A percentile compares a stretch with the other conserved stretches of the same genome.
phyloP scores from a whole-genome alignment of 2,888 invertebrate species.

The Sarcophaga variegata region DNA sequence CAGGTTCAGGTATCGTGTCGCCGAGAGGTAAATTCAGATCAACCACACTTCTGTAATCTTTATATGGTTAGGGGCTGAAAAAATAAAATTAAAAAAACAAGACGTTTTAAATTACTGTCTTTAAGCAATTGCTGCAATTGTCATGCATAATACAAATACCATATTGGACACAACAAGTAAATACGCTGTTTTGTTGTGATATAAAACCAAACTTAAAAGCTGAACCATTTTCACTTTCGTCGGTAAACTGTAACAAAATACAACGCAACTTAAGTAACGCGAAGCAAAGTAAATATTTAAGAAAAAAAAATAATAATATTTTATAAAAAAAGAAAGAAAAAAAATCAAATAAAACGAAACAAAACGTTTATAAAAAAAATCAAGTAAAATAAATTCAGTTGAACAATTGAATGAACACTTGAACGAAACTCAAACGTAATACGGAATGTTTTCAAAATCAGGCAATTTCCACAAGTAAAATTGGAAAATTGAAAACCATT shows the following conservation, averaged over 20 bases:
- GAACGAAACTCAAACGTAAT: conserved; percentile 2
- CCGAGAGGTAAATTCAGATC: too few relatives aligned
- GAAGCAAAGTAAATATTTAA: neutral
- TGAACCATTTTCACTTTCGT: conserved; percentile 78
- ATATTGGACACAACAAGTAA: conserved; percentile 5
- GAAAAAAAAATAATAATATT: neutral
- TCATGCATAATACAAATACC: neutral
- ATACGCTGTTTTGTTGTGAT: conserved; percentile 58
- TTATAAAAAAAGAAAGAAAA: neutral
- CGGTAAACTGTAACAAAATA: conserved; percentile 71
- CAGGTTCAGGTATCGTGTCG: too few relatives aligned
- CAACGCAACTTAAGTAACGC: conserved; percentile 41
- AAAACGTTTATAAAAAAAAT: neutral
- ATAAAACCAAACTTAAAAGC: conserved; percentile 75
- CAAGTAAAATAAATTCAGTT: neutral
- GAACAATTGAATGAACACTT: conserved; percentile 6
- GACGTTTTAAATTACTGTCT: too few relatives aligned
- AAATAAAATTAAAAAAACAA: too few relatives aligned
- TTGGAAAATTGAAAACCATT: conserved; percentile 44
- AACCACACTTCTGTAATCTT: too few relatives aligned
- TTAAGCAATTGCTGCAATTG: neutral
- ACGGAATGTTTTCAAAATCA: conserved; percentile 42
- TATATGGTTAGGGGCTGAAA: too few relatives aligned
- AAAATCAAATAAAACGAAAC: neutral
- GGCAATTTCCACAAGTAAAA: conserved; percentile 47